Percentiles rank a stretch among this genome's conserved stretches.
Evolutionary conservation across 2,888 invertebrate species (phyloP).

Genomic region (Patella depressa): DNA sequence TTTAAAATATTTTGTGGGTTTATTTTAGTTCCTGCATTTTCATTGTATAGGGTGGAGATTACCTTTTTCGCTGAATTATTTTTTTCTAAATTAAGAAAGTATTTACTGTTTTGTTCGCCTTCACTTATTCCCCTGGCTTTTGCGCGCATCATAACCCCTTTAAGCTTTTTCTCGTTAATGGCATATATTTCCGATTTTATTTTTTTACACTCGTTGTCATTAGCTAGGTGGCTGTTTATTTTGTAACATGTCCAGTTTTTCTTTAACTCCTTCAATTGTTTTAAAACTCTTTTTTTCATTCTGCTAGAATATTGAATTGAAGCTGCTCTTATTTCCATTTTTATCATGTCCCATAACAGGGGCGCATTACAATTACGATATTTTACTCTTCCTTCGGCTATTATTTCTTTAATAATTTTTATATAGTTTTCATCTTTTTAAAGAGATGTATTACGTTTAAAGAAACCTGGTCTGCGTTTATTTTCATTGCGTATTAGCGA

Average conservation of each 20-base stretch:
- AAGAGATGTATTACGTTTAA: conserved; percentile 17
- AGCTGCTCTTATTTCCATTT: conserved; percentile 11
- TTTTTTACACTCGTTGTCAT: not conserved
- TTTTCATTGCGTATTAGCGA: not conserved
- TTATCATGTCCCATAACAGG: not conserved
- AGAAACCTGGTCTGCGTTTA: conserved; percentile 10
- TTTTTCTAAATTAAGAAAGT: not conserved
- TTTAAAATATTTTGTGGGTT: no score
- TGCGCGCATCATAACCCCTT: not conserved
- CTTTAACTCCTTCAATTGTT: not conserved
- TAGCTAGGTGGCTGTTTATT: not conserved
- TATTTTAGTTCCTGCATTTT: no score
- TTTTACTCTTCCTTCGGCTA: not conserved
- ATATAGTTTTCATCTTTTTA: not conserved
- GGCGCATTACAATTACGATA: no score
- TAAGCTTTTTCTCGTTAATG: conserved; percentile 2
- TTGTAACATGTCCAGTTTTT: not conserved
- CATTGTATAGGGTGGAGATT: no score
- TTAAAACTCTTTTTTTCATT: not conserved
- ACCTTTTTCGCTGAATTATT: no score
- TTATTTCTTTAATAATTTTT: not conserved
- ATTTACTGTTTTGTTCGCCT: not conserved
- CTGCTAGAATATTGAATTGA: not conserved
- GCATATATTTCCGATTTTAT: not conserved
- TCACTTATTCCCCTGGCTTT: not conserved